A percentile compares a stretch with the other conserved stretches of the same genome.
Evolutionary conservation across 2,113 vertebrate genomes (phyloP).

Genomic region (Plotosus lineatus): DNA sequence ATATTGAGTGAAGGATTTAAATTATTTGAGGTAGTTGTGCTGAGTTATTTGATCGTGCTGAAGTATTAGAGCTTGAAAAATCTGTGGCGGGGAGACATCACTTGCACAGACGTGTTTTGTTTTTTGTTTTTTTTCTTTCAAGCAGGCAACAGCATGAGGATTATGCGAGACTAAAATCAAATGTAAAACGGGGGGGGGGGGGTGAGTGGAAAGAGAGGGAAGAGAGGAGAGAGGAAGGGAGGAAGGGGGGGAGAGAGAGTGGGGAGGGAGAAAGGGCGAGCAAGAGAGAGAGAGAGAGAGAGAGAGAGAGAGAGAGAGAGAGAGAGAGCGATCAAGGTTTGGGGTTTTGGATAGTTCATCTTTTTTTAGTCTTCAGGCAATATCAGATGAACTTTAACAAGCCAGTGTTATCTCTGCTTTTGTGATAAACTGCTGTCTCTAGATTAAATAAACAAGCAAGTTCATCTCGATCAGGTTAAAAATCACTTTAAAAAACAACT

Average conservation of each 20-base stretch:
- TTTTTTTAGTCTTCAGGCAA: neutral
- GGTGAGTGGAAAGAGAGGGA: too few relatives aligned
- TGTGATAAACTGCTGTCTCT: neutral
- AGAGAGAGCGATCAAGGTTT: neutral
- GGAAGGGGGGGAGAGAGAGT: neutral
- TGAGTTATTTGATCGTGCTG: slow-evolving; percentile 72
- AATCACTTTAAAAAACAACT: neutral
- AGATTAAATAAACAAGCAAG: neutral
- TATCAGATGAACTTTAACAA: neutral
- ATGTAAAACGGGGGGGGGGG: too few relatives aligned
- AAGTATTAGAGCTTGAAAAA: slow-evolving; percentile 64
- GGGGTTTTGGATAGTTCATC: neutral
- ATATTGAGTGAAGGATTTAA: slow-evolving; percentile 77
- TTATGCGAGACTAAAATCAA: slow-evolving; percentile 45
- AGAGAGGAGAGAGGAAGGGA: slow-evolving; percentile 9
- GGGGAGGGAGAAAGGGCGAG: too few relatives aligned
- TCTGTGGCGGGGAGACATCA: slow-evolving; percentile 62
- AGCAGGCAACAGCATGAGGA: slow-evolving; percentile 53
- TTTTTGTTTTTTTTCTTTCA: slow-evolving; percentile 38
- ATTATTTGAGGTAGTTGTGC: slow-evolving; percentile 72
- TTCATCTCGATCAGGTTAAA: neutral
- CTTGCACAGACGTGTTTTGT: slow-evolving; percentile 58
- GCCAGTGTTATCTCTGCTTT: neutral
- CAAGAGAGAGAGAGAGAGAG: neutral
- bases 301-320: neutral